These are phyloP conservation scores for Trichogramma evanescens DNA, from an alignment of 2,888 invertebrate genomes.

Conservation along the genomic window DNA sequence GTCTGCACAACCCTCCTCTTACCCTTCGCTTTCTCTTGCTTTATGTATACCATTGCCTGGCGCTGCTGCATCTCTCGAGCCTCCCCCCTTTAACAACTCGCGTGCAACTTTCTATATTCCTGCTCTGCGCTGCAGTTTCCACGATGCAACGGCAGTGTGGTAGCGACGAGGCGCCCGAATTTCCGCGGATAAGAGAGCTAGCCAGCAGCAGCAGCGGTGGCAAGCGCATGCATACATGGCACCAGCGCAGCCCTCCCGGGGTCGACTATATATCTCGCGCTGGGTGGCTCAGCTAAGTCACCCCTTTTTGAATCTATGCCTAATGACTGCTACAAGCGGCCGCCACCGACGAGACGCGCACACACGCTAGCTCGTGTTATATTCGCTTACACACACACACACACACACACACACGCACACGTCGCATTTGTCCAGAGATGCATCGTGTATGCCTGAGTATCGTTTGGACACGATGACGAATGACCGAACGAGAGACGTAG, in stretches of 20 bases:
- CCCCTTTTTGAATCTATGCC: slow-evolving; percentile 31
- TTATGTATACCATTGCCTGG: not conserved
- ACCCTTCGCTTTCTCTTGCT: too few species aligned
- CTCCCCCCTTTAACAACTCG: too few species aligned
- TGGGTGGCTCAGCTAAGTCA: not conserved
- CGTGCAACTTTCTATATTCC: too few species aligned
- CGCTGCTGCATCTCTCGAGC: not conserved
- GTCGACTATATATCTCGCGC: not conserved
- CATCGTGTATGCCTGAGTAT: too few species aligned
- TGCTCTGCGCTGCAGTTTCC: not conserved
- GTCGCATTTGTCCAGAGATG: too few species aligned
- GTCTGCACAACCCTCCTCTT: too few species aligned
- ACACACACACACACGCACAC: not conserved
- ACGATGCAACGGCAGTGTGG: slow-evolving; percentile 23
- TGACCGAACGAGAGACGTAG: too few species aligned
- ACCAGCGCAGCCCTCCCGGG: not conserved
- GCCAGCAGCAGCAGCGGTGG: slow-evolving; percentile 13
- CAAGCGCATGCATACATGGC: slow-evolving; percentile 23
- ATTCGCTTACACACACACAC: not conserved
- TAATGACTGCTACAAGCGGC: slow-evolving; percentile 33
- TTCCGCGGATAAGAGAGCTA: slow-evolving; percentile 37
- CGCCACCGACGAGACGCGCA: not conserved
- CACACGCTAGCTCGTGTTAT: slow-evolving; percentile 14
- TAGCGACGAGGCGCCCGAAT: slow-evolving; percentile 29
- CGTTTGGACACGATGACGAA: too few species aligned